Evolutionary conservation across 2,888 invertebrate species (phyloP).

Genomic region (Seira sanloemensis): DNA sequence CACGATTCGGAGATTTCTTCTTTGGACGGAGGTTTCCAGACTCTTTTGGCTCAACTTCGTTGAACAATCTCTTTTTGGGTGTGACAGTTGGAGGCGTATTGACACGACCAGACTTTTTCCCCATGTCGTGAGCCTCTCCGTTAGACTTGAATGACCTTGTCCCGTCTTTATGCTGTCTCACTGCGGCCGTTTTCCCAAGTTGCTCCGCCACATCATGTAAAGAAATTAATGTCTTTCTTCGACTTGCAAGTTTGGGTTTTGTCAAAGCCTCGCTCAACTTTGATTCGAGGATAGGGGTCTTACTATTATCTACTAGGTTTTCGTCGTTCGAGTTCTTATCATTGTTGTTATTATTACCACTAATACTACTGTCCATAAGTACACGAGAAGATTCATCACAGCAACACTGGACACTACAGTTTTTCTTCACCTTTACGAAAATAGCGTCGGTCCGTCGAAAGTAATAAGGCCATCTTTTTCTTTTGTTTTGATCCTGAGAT

Average conservation of each 20-base stretch:
- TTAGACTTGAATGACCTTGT: constrained; percentile 22
- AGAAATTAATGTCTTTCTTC: constrained; percentile 27
- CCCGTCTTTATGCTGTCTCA: constrained; percentile 28
- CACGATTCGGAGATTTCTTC: constrained; percentile 60
- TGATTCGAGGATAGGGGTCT: not conserved
- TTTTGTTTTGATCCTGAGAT: constrained; percentile 58
- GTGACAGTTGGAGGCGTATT: constrained; percentile 35
- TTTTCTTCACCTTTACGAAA: constrained; percentile 52
- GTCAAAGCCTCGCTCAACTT: constrained; percentile 6
- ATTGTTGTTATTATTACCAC: constrained; percentile 46
- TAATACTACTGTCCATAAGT: constrained; percentile 58
- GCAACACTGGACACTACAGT: constrained; percentile 60
- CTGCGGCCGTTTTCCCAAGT: constrained; percentile 35
- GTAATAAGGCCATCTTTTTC: constrained; percentile 66
- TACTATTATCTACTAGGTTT: constrained; percentile 23
- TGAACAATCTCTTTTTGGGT: constrained; percentile 64
- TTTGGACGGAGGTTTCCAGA: constrained; percentile 60
- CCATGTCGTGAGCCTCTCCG: constrained; percentile 25
- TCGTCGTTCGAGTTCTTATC: constrained; percentile 41
- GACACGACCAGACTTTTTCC: constrained; percentile 11
- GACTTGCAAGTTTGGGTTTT: not conserved
- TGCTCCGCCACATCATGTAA: constrained; percentile 32
- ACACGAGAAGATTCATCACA: constrained; percentile 62
- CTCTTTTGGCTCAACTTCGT: constrained; percentile 58
- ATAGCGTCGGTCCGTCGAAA: constrained; percentile 40